Evolutionary conservation across 2,888 invertebrate genomes (phyloP).

Genomic region (Allolobophora icterica): DNA sequence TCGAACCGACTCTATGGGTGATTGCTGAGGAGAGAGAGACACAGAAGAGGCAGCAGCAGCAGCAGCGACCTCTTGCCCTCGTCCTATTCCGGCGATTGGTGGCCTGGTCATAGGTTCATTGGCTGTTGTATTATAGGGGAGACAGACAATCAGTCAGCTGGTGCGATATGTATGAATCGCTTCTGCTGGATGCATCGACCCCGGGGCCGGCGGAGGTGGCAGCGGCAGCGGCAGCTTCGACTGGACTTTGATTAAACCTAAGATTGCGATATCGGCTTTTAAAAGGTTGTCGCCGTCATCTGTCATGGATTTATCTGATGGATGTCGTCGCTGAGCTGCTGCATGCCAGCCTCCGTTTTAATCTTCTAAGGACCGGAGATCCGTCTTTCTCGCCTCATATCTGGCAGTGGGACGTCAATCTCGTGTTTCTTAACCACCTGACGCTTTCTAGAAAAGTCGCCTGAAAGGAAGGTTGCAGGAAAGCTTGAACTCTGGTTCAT

Average conservation of each 20-base stretch:
- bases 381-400: neutral
- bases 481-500: neutral
- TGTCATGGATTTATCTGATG: slow-evolving; percentile 17
- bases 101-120: neutral
- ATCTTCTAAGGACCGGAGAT: neutral
- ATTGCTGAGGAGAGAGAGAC: neutral
- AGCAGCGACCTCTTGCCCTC: neutral
- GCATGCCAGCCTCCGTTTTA: neutral
- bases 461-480: neutral
- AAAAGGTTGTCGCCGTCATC: neutral
- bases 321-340: neutral
- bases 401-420: neutral
- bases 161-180: neutral
- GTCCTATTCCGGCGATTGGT: neutral
- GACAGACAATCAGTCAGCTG: neutral
- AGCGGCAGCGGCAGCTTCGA: neutral
- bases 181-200: neutral
- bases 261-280: slow-evolving; percentile 10
- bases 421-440: neutral
- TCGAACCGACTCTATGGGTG: neutral
- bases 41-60: neutral
- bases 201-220: neutral
- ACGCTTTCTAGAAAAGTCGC: neutral
- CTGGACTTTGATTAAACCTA: slow-evolving; percentile 6
- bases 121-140: neutral